These are phyloP conservation scores for Heliconius erato DNA, from an alignment of 2,888 invertebrate genomes.

Conservation along the genomic window DNA sequence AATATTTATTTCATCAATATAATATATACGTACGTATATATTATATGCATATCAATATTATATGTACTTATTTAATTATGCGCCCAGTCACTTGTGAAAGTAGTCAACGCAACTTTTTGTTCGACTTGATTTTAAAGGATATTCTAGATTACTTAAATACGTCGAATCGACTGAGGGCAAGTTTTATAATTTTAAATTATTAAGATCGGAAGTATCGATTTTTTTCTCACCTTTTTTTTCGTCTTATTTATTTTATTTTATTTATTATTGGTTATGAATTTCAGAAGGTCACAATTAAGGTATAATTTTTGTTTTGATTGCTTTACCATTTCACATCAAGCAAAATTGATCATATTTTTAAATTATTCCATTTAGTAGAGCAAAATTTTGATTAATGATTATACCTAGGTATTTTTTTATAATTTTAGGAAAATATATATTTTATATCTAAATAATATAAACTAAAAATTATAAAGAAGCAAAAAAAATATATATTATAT, in stretches of 20 bases:
- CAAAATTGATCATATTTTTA: background rate
- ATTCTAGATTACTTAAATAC: constrained; percentile 22
- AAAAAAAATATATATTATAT: constrained; percentile 1
- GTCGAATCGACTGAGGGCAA: background rate
- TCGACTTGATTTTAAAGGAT: constrained; percentile 34
- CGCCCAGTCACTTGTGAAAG: constrained; percentile 37
- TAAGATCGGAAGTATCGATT: background rate
- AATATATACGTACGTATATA: background rate
- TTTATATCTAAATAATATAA: background rate
- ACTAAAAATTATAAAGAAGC: background rate
- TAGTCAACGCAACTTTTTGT: constrained; percentile 34
- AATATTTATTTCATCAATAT: background rate
- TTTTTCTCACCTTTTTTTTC: background rate
- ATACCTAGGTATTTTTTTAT: too few relatives aligned
- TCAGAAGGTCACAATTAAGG: background rate
- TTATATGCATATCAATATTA: constrained; percentile 1
- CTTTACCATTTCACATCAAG: background rate
- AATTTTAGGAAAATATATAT: background rate
- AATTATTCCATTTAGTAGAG: background rate
- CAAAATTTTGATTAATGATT: too few relatives aligned
- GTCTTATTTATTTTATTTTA: background rate
- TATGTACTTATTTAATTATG: background rate
- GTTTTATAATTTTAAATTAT: background rate
- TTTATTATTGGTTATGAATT: background rate
- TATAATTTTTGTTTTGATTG: background rate